Evolutionary conservation across 2,888 invertebrate genomes (phyloP), one percentile per base, ranked within the genome.

Genomic region (Urechis unicinctus): DNA sequence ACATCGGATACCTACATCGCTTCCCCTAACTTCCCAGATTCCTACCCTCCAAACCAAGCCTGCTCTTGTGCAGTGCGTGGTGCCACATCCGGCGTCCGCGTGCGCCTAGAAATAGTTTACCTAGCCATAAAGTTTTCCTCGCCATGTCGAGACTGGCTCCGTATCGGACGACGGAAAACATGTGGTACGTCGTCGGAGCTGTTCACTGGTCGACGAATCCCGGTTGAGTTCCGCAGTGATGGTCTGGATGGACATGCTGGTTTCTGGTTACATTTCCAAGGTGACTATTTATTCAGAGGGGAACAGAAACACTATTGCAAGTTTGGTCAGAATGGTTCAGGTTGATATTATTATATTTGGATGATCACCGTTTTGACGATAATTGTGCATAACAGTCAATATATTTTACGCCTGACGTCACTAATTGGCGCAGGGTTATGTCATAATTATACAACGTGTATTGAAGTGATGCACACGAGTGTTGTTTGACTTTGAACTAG

Each of bases 261-360:
- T 21, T 58, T 61, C 52, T 61, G 61, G 61, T 52, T 61, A 6
- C 56, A 59, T 29, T 56, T 61, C 50, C 44, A 61, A 41, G 55
- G 61, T 61, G 42, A 47, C 31, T 50, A 6, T 48, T n/a, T n/a
- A n/a, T n/a, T n/a, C n/a, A n/a, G n/a, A n/a, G n/a, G n/a, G n/a
- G n/a, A n/a, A n/a, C n/a, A n/a, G n/a, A n/a, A n/a, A n/a, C n/a
- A n/a, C n/a, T n/a, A n/a, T n/a, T n/a, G n/a, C n/a, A n/a, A n/a
- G n/a, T n/a, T n/a, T n/a, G n/a, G n/a, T n/a, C n/a, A n/a, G n/a
- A n/a, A n/a, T n/a, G n/a, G n/a, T n/a, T n/a, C n/a, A n/a, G n/a
- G n/a, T n/a, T n/a, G n/a, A n/a, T n/a, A n/a, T n/a, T n/a, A n/a
- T n/a, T n/a, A n/a, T n/a, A n/a, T n/a, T n/a, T n/a, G n/a, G n/a